Evolutionary conservation across 2,888 invertebrate species (phyloP).

Genomic region (Macaria notata): DNA sequence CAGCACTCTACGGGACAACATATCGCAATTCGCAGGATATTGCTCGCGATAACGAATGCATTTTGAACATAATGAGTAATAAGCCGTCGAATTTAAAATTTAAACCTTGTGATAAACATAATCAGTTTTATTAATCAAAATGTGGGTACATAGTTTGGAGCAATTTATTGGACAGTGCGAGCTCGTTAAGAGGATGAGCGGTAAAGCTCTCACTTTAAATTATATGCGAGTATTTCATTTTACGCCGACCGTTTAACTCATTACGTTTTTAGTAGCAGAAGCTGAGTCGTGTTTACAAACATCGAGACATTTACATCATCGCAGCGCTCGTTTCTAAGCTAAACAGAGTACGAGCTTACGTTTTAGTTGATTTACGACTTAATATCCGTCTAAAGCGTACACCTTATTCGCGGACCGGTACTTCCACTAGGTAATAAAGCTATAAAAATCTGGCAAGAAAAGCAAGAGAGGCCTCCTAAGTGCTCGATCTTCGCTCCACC

Average conservation of each 20-base stretch:
- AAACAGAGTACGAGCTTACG: constrained; percentile 13
- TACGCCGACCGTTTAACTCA: constrained; percentile 51
- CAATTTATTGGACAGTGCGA: constrained; percentile 67
- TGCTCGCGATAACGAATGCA: constrained; percentile 45
- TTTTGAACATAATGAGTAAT: constrained; percentile 53
- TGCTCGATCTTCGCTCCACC: constrained; percentile 44
- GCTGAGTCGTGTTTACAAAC: constrained; percentile 15
- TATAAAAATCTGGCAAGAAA: constrained; percentile 36
- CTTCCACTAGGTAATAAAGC: constrained; percentile 34
- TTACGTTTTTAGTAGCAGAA: constrained; percentile 31
- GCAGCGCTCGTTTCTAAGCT: constrained; percentile 14
- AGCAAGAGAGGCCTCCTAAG: constrained; percentile 41
- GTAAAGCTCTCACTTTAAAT: constrained; percentile 63
- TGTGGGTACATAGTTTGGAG: constrained; percentile 55
- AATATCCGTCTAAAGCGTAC: constrained; percentile 28
- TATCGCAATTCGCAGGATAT: constrained; percentile 36
- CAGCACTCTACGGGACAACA: constrained; percentile 32
- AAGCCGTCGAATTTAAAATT: constrained; percentile 55
- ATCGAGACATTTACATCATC: constrained; percentile 8
- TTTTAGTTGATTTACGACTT: constrained; percentile 26
- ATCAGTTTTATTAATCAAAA: constrained; percentile 70
- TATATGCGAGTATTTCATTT: constrained; percentile 56
- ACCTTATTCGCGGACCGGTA: constrained; percentile 26
- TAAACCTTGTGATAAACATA: constrained; percentile 57
- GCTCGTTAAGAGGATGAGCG: constrained; percentile 69